Evolutionary conservation across 2,888 invertebrate genomes (phyloP), one percentile per base, ranked within the genome.

Genomic region (Pyrgus malvae): DNA sequence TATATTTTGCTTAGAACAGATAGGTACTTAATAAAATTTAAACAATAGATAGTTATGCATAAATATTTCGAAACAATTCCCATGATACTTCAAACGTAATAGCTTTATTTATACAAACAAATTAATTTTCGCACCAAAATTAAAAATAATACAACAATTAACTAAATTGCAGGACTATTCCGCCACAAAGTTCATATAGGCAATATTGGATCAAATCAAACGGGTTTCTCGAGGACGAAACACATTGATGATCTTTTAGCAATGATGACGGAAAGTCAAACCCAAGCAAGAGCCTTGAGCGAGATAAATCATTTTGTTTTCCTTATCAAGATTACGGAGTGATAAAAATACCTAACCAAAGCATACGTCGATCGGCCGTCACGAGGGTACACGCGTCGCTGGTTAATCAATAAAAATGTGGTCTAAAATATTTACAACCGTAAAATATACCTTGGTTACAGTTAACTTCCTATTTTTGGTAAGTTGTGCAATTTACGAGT

Each of bases 271-370:
- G 44, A 51, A 37, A 50, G 9, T 42, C n/a, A 51, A 42, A 41
- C 16, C 17, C n/a, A 14, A 42, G 8, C 37, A 27, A 29, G 45
- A 53, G 45, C 31, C 65, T 60, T 58, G 63, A 50, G 59, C 59
- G 70, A 82, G 86, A 86, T 87, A 85, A 83, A 78, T 76, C 69
- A 64, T 78, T 74, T 83, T 81, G 79, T 80, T 82, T 82, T 80
- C 73, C 84, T 88, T 88, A 89, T 88, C 89, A 84, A 85, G 85
- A 85, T 86, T 80, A 81, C 65, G 58, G 69, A 66, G 74, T 71
- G 87, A 87, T 87, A 88, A 87, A 85, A 81, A 80, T 86, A 88
- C 78, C 76, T 70, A 75, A 75, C 69, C 71, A 69, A 67, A 42
- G 23, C 51, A 44, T 51, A 67, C 64, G 68, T 65, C 63, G 66